Percentiles rank a stretch among this genome's conserved stretches.
phyloP scores from a whole-genome alignment of 2,113 vertebrate species.

The Scatophagus argus region DNA sequence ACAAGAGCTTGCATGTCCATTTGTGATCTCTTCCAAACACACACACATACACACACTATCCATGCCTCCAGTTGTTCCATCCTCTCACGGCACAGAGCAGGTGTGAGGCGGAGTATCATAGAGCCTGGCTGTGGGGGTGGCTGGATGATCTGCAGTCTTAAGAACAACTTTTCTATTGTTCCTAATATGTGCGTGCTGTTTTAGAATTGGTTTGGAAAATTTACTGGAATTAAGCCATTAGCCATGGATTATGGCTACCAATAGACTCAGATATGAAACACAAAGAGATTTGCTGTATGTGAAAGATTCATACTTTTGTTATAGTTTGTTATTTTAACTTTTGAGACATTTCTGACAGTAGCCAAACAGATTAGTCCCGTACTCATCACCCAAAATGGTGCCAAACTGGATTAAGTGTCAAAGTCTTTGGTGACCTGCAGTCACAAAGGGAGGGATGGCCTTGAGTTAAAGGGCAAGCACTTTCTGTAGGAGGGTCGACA shows the following conservation, averaged over 20 bases:
- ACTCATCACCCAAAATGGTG: constrained; percentile 26
- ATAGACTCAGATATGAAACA: constrained; percentile 21
- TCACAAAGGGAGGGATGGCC: constrained; percentile 7
- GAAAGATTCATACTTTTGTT: constrained; percentile 8
- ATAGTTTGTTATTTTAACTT: constrained; percentile 15
- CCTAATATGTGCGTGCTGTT: constrained; percentile 45
- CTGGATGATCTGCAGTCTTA: constrained; percentile 39
- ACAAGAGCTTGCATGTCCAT: constrained; percentile 54
- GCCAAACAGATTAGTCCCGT: background rate
- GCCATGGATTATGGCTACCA: constrained; percentile 33
- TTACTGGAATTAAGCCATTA: constrained; percentile 58
- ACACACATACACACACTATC: constrained; percentile 36
- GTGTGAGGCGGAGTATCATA: constrained; percentile 72
- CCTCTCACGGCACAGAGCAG: constrained; percentile 81
- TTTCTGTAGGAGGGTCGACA: constrained; percentile 23
- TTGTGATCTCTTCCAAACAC: constrained; percentile 53
- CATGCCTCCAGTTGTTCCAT: constrained; percentile 81
- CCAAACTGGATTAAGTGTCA: constrained; percentile 40
- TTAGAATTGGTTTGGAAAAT: constrained; percentile 69
- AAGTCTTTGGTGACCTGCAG: constrained; percentile 10
- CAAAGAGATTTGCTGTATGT: constrained; percentile 13
- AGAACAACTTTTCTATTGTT: constrained; percentile 83
- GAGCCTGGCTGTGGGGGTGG: constrained; percentile 35
- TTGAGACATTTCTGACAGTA: background rate
- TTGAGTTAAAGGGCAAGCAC: constrained; percentile 28